Percentiles rank a stretch among this genome's conserved stretches.
These are phyloP conservation scores for Genyomyrus donnyi DNA, from an alignment of 2,113 vertebrate genomes.

Conservation along the genomic window DNA sequence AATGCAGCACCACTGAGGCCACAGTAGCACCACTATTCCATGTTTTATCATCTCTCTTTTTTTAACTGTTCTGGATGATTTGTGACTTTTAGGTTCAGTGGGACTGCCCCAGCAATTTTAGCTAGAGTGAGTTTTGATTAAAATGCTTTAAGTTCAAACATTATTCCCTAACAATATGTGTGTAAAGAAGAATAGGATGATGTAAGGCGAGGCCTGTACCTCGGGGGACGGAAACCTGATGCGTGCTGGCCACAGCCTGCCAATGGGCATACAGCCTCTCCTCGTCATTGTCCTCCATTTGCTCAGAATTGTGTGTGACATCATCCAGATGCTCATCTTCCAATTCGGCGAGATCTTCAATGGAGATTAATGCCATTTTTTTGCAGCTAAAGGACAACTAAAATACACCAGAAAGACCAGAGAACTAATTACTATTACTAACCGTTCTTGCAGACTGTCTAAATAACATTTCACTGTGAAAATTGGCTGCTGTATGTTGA, in stretches of 20 bases:
- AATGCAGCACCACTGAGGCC: accelerated
- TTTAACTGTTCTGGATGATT: not conserved
- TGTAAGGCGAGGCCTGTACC: constrained; percentile 42
- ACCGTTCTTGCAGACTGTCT: no score
- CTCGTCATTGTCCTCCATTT: constrained; percentile 45
- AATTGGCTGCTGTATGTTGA: not conserved
- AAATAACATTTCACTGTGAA: not conserved
- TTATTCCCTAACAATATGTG: not conserved
- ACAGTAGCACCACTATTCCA: not conserved
- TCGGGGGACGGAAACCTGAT: constrained; percentile 68
- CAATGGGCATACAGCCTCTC: constrained; percentile 61
- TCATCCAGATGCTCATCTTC: constrained; percentile 59
- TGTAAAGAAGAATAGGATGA: not conserved
- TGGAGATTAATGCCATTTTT: constrained; percentile 68
- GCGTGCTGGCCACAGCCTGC: constrained; percentile 66
- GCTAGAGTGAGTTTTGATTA: not conserved
- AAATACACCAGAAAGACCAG: not conserved
- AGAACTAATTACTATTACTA: not conserved
- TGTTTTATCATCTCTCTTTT: not conserved
- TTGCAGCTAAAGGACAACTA: not conserved
- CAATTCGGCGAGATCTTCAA: constrained; percentile 66
- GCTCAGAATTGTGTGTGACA: constrained; percentile 45
- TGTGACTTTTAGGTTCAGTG: not conserved
- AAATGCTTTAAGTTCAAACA: not conserved
- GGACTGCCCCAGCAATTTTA: not conserved